A percentile compares a stretch with the other conserved stretches of the same genome.
phyloP scores from a whole-genome alignment of 2,113 vertebrate genomes.

The Phylloscopus trochilus region DNA sequence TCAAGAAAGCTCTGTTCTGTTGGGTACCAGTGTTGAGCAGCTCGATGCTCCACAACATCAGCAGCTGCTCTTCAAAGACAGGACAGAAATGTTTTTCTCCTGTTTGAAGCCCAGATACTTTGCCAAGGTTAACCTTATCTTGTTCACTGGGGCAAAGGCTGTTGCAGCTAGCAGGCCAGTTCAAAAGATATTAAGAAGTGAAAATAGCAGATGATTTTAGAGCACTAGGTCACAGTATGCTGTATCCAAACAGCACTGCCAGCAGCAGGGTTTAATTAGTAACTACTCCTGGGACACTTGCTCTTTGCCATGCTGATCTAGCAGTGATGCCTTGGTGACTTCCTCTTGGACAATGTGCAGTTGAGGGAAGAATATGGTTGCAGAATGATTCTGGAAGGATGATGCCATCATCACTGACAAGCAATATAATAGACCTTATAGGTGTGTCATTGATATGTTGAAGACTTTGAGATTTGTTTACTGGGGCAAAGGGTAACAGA shows the following conservation, averaged over 20 bases:
- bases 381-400: background rate
- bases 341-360: background rate
- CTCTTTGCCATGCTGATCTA: background rate
- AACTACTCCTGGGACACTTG: background rate
- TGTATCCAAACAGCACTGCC: background rate
- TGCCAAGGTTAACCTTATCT: background rate
- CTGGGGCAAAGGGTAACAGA: background rate
- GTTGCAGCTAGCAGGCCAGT: background rate
- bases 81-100: background rate
- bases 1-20: rapidly evolving
- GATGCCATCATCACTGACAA: background rate
- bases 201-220: constrained; percentile 1
- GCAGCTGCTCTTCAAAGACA: background rate
- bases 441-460: background rate
- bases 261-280: background rate
- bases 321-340: background rate
- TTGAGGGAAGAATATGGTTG: background rate
- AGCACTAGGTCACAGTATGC: background rate
- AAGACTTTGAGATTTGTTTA: background rate
- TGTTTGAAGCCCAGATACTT: background rate
- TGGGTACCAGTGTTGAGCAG: background rate
- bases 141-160: background rate
- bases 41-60: rapidly evolving
- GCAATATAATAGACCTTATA: background rate
- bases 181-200: background rate